These are phyloP conservation scores for Austrolebias charrua DNA, from an alignment of 2,797 vertebrate genomes.

Conservation along the genomic window DNA sequence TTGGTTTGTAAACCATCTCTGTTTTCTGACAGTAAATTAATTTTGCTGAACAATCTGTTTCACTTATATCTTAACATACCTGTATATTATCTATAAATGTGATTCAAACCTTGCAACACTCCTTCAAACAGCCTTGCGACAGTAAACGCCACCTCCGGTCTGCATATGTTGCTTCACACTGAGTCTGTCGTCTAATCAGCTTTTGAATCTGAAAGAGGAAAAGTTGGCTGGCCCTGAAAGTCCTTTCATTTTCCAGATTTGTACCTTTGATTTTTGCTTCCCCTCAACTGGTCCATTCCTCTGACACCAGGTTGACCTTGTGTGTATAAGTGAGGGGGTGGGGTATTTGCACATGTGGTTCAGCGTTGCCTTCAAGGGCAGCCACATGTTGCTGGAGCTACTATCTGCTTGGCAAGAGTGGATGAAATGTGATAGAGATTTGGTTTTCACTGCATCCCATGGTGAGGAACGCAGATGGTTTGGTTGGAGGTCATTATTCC, in stretches of 20 bases:
- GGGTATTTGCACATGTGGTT: constrained; percentile 70
- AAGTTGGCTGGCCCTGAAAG: constrained; percentile 50
- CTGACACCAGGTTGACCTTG: constrained; percentile 38
- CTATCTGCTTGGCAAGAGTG: constrained; percentile 63
- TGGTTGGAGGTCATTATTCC: constrained; percentile 26
- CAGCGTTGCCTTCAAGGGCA: constrained; percentile 62
- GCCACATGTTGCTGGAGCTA: constrained; percentile 65
- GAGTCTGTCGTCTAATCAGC: constrained; percentile 56
- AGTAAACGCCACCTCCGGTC: constrained; percentile 41
- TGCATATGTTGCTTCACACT: constrained; percentile 53
- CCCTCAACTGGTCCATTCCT: constrained; percentile 40
- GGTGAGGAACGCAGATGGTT: constrained; percentile 54
- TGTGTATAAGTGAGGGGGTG: constrained; percentile 23
- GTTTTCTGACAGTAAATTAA: no score
- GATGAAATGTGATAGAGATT: constrained; percentile 57
- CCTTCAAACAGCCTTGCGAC: constrained; percentile 7
- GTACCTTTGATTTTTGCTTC: constrained; percentile 72
- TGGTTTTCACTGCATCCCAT: constrained; percentile 33
- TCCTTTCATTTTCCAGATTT: constrained; percentile 73
- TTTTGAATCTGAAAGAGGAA: constrained; percentile 52
- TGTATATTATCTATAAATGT: background rate
- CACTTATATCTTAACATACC: background rate
- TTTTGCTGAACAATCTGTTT: background rate
- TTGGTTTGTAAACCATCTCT: no score
- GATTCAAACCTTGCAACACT: background rate